Evolutionary conservation across 2,888 invertebrate species (phyloP).

Genomic region (Augochlorella aurata): DNA sequence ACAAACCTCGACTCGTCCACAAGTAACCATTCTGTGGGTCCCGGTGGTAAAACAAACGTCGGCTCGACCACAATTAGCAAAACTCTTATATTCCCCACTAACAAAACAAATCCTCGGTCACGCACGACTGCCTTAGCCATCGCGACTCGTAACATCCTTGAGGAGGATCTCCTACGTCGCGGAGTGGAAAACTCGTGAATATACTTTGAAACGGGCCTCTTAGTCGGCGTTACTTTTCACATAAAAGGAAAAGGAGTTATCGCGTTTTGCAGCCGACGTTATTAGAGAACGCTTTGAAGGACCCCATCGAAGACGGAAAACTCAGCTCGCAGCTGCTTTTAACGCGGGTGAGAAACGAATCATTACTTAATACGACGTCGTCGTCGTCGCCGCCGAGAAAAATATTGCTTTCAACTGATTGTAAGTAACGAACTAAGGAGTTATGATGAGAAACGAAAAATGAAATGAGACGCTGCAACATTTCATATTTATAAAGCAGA

Average conservation of each 20-base stretch:
- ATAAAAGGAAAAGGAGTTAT: slow-evolving; percentile 14
- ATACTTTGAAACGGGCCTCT: slow-evolving; percentile 8
- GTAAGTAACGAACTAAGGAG: neutral
- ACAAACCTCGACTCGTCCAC: no score
- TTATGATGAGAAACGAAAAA: neutral
- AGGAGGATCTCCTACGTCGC: neutral
- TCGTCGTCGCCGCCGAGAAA: neutral
- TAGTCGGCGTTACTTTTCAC: slow-evolving; percentile 3
- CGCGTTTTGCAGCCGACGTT: slow-evolving; percentile 8
- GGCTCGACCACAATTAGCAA: no score
- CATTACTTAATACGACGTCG: neutral
- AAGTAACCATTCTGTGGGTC: no score
- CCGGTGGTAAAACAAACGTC: no score
- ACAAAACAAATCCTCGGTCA: no score
- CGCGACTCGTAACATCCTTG: no score
- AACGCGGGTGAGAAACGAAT: neutral
- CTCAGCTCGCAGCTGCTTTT: neutral
- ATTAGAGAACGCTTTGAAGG: neutral
- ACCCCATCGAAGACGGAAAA: neutral
- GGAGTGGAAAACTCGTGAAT: slow-evolving; percentile 6
- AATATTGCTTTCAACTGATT: slow-evolving; percentile 6
- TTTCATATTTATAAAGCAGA: no score
- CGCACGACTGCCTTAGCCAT: no score
- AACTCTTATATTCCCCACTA: no score
- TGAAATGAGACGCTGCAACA: neutral